A percentile compares a stretch with the other conserved stretches of the same genome.
These are phyloP conservation scores for Zygothrica quintamaculata DNA, from an alignment of 2,888 invertebrate species.

Conservation along the genomic window DNA sequence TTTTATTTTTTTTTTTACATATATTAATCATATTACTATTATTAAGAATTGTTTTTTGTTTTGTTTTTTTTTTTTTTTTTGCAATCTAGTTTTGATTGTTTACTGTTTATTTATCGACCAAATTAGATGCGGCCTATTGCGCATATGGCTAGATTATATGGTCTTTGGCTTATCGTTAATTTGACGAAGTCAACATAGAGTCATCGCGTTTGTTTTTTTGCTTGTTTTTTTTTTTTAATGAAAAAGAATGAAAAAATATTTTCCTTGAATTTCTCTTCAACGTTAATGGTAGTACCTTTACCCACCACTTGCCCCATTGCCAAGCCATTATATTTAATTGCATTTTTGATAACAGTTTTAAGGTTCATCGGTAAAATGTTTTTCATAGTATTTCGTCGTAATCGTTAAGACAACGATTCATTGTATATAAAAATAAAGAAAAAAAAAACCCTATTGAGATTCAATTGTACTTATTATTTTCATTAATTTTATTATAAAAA, in stretches of 20 bases:
- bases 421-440: too few relatives aligned
- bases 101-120: slow-evolving; percentile 13
- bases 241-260: too few relatives aligned
- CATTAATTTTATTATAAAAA: not conserved
- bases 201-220: slow-evolving; percentile 43
- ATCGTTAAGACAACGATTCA: slow-evolving; percentile 31
- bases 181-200: slow-evolving; percentile 22
- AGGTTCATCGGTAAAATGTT: slow-evolving; percentile 4
- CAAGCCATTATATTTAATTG: slow-evolving; percentile 16
- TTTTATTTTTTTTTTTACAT: not conserved
- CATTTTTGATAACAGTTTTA: slow-evolving; percentile 28
- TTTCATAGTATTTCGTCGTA: slow-evolving; percentile 9
- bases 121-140: slow-evolving; percentile 33
- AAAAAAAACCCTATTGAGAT: slow-evolving; percentile 17
- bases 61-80: too few relatives aligned
- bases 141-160: slow-evolving; percentile 33
- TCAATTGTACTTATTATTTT: slow-evolving; percentile 20
- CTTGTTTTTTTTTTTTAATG: slow-evolving; percentile 24
- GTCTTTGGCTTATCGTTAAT: slow-evolving; percentile 26
- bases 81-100: slow-evolving; percentile 20
- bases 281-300: slow-evolving; percentile 3
- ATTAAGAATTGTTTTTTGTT: slow-evolving; percentile 12
- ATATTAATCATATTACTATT: too few relatives aligned
- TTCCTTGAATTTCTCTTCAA: slow-evolving; percentile 53
- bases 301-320: not conserved